These are phyloP conservation scores for Brachionichthys hirsutus DNA, from an alignment of 2,113 vertebrate species.

Conservation along the genomic window DNA sequence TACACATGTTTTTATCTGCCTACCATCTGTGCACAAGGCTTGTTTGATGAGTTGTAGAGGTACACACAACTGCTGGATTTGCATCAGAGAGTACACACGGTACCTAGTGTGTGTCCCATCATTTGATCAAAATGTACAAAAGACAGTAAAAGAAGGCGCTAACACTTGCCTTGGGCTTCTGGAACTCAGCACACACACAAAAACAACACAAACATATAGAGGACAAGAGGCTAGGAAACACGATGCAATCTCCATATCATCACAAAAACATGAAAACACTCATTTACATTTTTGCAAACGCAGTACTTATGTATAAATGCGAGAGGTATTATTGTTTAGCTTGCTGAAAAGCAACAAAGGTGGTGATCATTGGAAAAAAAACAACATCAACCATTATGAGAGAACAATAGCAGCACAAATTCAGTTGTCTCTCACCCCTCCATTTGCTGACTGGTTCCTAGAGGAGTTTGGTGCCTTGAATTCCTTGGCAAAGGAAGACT, in stretches of 20 bases:
- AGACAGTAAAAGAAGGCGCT: slow-evolving; percentile 1
- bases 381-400: too few species aligned
- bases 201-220: slow-evolving; percentile 16
- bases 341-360: too few species aligned
- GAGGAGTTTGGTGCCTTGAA: too few species aligned
- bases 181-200: slow-evolving; percentile 19
- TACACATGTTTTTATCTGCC: not conserved
- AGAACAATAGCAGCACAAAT: too few species aligned
- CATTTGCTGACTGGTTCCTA: too few species aligned
- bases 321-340: too few species aligned
- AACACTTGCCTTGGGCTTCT: not conserved
- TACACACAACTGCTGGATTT: slow-evolving; percentile 1
- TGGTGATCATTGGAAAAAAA: too few species aligned
- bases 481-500: too few species aligned
- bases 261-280: slow-evolving; percentile 10
- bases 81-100: not conserved
- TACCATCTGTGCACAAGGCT: slow-evolving; percentile 8
- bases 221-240: slow-evolving; percentile 5
- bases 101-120: not conserved
- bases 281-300: not conserved
- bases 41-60: slow-evolving; percentile 9
- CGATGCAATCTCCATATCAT: slow-evolving; percentile 18
- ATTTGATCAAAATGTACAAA: not conserved
- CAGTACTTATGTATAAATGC: too few species aligned
- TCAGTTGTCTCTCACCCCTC: too few species aligned